A percentile compares a stretch with the other conserved stretches of the same genome.
Evolutionary conservation across 2,113 vertebrate species (phyloP).

Genomic region (Atlantisia rogersi): DNA sequence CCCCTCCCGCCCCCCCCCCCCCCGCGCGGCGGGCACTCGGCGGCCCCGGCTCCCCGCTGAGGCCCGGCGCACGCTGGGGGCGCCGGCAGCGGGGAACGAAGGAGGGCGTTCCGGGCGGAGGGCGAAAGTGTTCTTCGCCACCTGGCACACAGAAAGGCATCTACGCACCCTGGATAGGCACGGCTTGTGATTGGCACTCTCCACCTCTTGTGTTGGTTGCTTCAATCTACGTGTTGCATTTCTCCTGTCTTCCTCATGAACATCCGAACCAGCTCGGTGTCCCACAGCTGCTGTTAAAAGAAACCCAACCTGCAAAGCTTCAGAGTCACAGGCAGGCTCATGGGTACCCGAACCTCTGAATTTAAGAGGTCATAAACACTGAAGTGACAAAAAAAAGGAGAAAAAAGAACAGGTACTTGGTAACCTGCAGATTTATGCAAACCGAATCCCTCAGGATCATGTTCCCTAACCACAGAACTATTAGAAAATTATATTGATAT

Average conservation of each 20-base stretch:
- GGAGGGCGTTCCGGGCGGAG: no score
- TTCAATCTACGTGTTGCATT: neutral
- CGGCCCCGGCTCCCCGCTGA: rapidly evolving
- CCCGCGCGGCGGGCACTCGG: rapidly evolving
- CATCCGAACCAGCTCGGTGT: neutral
- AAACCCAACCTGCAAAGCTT: neutral
- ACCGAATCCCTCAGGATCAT: neutral
- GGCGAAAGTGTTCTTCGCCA: rapidly evolving
- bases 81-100: rapidly evolving
- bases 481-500: neutral
- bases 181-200: neutral
- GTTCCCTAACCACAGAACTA: neutral
- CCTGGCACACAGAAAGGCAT: neutral
- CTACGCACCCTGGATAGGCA: rapidly evolving
- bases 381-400: no score
- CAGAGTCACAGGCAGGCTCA: neutral
- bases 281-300: rapidly evolving
- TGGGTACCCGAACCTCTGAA: neutral
- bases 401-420: neutral
- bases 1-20: neutral
- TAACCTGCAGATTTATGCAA: neutral
- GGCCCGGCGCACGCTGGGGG: rapidly evolving
- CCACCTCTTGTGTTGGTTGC: rapidly evolving
- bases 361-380: neutral
- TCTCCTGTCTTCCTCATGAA: neutral